Conservation (phyloP, 64 coral and sea anemone genomes). For the Montipora cactus region DNA sequence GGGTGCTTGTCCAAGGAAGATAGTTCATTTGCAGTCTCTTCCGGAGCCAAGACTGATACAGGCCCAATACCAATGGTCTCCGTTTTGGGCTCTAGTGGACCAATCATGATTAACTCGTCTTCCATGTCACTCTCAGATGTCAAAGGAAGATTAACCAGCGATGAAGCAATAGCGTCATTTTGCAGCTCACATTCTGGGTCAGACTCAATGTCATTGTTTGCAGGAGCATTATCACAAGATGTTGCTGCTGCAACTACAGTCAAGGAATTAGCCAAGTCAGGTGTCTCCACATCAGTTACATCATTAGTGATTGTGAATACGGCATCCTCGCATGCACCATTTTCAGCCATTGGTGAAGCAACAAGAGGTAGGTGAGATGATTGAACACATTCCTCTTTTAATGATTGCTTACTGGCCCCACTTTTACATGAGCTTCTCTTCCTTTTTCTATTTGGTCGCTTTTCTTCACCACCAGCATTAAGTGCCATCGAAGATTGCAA, state of each 20-base stretch:
- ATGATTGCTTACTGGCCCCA: too few relatives aligned
- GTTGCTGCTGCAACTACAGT: background rate
- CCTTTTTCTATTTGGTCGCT: too few relatives aligned
- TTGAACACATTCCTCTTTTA: too few relatives aligned
- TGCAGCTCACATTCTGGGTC: background rate
- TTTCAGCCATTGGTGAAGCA: background rate
- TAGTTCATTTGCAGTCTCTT: too few relatives aligned
- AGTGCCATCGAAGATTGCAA: too few relatives aligned
- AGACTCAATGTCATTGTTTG: background rate
- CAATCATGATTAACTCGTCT: background rate
- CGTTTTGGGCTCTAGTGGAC: background rate
- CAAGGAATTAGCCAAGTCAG: background rate
- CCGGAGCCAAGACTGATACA: too few relatives aligned
- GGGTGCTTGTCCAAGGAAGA: too few relatives aligned
- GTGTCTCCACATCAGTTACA: too few relatives aligned
- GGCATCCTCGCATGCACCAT: background rate
- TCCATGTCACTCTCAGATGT: background rate
- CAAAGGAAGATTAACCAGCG: background rate
- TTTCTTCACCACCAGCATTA: too few relatives aligned
- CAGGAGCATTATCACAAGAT: background rate
- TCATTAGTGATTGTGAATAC: too few relatives aligned
- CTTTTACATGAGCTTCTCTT: too few relatives aligned
- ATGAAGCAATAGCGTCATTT: background rate
- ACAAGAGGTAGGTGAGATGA: background rate
- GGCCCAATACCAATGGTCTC: background rate